A percentile compares a stretch with the other conserved stretches of the same genome.
phyloP scores from a whole-genome alignment of 2,888 invertebrate genomes.

The Drosophila antonietae region DNA sequence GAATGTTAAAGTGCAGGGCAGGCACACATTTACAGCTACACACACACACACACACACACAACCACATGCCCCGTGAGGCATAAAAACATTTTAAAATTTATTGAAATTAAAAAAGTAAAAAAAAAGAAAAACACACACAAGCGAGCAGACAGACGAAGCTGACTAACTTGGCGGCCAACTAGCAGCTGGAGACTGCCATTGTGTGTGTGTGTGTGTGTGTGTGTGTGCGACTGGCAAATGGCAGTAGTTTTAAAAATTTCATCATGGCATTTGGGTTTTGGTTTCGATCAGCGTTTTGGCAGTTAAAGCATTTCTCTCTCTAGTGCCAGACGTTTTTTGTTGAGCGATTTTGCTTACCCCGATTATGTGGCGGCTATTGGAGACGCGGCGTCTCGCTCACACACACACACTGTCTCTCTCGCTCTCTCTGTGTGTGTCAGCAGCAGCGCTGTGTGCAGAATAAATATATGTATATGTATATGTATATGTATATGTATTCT shows the following conservation, averaged over 20 bases:
- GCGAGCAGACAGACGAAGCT: slow-evolving; percentile 20
- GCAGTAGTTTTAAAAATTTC: slow-evolving; percentile 55
- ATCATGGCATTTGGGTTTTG: slow-evolving; percentile 57
- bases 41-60: slow-evolving; percentile 4
- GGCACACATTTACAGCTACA: slow-evolving; percentile 4
- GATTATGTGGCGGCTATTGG: slow-evolving; percentile 50
- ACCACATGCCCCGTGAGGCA: slow-evolving; percentile 28
- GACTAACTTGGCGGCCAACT: slow-evolving; percentile 25
- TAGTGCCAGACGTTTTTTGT: slow-evolving; percentile 53
- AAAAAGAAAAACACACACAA: neutral
- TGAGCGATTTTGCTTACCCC: slow-evolving; percentile 60
- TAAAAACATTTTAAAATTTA: slow-evolving; percentile 61
- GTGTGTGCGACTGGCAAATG: slow-evolving; percentile 48
- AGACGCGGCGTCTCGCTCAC: slow-evolving; percentile 21
- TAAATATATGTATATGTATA: neutral
- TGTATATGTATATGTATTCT: neutral
- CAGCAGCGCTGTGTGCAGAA: neutral
- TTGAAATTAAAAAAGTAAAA: slow-evolving; percentile 39
- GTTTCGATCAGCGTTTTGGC: slow-evolving; percentile 58
- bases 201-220: slow-evolving; percentile 17
- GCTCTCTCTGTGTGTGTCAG: too few relatives aligned
- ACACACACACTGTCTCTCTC: neutral
- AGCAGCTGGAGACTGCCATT: slow-evolving; percentile 14
- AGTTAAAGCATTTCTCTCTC: slow-evolving; percentile 54
- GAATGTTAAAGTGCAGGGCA: slow-evolving; percentile 13